Evolutionary conservation across 92 coral and sea anemone species (phyloP), one percentile per base, ranked within the genome.

Genomic region (Porites lobata): DNA sequence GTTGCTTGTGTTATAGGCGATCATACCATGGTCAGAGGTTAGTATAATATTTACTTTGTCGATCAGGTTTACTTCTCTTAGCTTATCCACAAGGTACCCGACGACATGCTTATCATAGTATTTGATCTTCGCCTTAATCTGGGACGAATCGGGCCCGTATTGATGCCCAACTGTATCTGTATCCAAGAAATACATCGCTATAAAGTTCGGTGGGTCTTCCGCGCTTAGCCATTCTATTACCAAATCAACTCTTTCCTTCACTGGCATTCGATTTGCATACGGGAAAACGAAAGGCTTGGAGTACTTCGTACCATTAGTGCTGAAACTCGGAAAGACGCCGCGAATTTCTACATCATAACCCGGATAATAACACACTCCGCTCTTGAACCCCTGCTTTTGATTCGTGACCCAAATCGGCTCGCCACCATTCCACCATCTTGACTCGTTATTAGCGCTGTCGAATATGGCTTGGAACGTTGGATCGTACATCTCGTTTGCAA

Each of bases 321-420:
- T 80, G 64, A 88, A 91, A 2, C 90, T 78, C 0, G 99, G 96
- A 22, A 71, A 84, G 72, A 88, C 87, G 9, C 93, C 96, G 24
- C 84, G 77, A 8, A 96, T 91, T 56, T 58, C 58, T 13, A 89
- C 93, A 80, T 96, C 96, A 59, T 79, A 96, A 1, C 99, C 99
- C 0, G 99, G 99, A 87, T 92, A 96, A 77, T 70, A 91, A 65
- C 94, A 79, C 22, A 89, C 86, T 9, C 98, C 99, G 77, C 99
- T 96, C 12, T 81, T 78, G 52, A 90, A 92, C 50, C 99, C 99
- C 5, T 96, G 98, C 32, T 83, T 88, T 80, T 96, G 91, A 79
- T 96, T 96, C 7, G 99, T 94, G 18, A 92, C 89, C 99, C 99
- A 96, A 10, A 96, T 67, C 0, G 99, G 99, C 51, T 96, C 98